Percentiles rank a stretch among this genome's conserved stretches.
Evolutionary conservation across 2,888 invertebrate species (phyloP).

Genomic region (Metopia argyrocephala): DNA sequence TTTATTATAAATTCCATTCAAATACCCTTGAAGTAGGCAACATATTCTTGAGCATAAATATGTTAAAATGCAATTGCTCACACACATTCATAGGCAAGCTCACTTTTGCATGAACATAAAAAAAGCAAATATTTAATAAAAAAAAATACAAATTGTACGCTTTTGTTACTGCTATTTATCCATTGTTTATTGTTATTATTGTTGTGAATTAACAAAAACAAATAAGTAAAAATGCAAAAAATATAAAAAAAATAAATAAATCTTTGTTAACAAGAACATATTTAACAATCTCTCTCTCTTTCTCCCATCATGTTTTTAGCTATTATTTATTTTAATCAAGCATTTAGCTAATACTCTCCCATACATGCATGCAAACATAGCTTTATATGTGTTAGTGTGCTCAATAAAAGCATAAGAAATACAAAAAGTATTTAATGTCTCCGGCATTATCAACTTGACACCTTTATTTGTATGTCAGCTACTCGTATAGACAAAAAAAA

Average conservation of each 20-base stretch:
- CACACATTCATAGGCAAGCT: not conserved
- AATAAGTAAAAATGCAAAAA: not conserved
- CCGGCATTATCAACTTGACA: constrained; percentile 28
- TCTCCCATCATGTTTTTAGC: not conserved
- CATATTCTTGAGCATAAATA: not conserved
- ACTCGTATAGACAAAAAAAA: no score
- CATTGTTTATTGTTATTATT: constrained; percentile 48
- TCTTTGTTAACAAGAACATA: constrained; percentile 55
- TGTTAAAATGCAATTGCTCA: constrained; percentile 4
- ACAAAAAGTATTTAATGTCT: not conserved
- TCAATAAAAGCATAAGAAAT: no score
- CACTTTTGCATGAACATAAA: not conserved
- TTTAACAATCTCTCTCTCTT: constrained; percentile 32
- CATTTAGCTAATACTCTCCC: not conserved
- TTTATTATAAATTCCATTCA: not conserved
- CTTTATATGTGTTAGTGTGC: no score
- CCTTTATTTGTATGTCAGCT: not conserved
- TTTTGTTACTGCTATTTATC: constrained; percentile 46
- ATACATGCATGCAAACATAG: not conserved
- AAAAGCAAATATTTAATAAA: not conserved
- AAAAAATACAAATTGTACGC: constrained; percentile 27
- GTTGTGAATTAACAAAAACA: constrained; percentile 28
- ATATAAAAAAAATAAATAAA: constrained; percentile 37
- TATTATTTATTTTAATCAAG: constrained; percentile 37
- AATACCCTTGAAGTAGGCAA: not conserved